A percentile compares a stretch with the other conserved stretches of the same genome.
Conservation (phyloP, 2,113 vertebrate species). For the Prunella himalayana region DNA sequence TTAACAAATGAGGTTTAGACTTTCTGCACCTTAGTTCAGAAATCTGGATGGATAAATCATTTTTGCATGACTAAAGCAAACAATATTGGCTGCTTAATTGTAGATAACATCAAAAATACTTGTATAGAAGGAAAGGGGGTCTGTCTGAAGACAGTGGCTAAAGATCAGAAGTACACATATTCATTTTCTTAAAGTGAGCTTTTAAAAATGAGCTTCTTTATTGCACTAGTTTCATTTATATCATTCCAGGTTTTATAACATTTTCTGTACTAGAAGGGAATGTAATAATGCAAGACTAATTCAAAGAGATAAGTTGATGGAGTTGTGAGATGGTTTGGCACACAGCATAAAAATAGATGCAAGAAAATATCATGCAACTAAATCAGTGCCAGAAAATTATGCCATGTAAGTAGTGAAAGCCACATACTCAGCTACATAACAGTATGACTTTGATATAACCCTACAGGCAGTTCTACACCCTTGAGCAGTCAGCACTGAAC, state of each 20-base stretch:
- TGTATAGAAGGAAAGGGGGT: not conserved
- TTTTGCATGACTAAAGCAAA: not conserved
- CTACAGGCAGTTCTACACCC: not conserved
- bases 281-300: not conserved
- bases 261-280: not conserved
- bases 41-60: not conserved
- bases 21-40: not conserved
- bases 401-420: conserved; percentile 4
- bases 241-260: not conserved
- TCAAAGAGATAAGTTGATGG: not conserved
- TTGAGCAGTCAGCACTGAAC: not conserved
- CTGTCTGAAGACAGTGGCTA: not conserved
- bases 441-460: conserved; percentile 47
- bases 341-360: not conserved
- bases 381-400: conserved; percentile 38
- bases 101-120: not conserved
- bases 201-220: not conserved
- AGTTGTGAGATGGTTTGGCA: not conserved
- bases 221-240: not conserved
- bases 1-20: not conserved
- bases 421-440: conserved; percentile 6
- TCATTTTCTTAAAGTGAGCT: not conserved
- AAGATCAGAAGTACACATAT: not conserved
- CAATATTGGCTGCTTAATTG: not conserved
- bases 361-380: conserved; percentile 1